These are phyloP conservation scores for Odontocolon sp. DNA, from an alignment of 2,888 invertebrate genomes.

Conservation along the genomic window DNA sequence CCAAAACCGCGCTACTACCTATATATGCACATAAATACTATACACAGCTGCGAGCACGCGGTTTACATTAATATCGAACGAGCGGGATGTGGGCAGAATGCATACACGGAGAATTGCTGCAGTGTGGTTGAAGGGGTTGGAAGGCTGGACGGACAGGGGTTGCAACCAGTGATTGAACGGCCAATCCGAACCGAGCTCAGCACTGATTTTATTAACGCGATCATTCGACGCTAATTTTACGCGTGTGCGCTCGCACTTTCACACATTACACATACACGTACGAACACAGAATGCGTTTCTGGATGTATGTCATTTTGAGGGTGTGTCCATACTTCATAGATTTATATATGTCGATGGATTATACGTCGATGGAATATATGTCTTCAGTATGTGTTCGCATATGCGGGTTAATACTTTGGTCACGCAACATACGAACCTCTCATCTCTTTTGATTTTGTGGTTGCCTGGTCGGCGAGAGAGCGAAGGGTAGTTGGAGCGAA, in stretches of 20 bases:
- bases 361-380: too few species aligned
- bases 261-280: neutral
- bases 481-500: neutral
- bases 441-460: constrained; percentile 16
- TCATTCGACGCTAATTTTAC: constrained; percentile 41
- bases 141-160: constrained; percentile 23
- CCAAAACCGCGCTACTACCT: constrained; percentile 31
- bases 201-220: constrained; percentile 56
- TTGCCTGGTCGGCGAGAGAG: neutral
- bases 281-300: too few species aligned
- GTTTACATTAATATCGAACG: constrained; percentile 56
- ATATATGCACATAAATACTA: constrained; percentile 13
- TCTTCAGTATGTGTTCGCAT: too few species aligned
- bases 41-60: constrained; percentile 32
- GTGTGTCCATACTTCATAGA: too few species aligned
- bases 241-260: neutral
- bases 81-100: constrained; percentile 33
- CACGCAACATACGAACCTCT: neutral
- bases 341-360: too few species aligned
- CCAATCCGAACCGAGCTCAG: constrained; percentile 45
- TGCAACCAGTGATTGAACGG: constrained; percentile 52
- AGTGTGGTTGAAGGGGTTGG: constrained; percentile 4
- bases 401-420: neutral
- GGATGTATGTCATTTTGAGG: too few species aligned
- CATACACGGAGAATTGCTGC: constrained; percentile 32